A percentile compares a stretch with the other conserved stretches of the same genome.
Evolutionary conservation across 2,888 invertebrate species (phyloP).

Genomic region (Phaonia tiefii): DNA sequence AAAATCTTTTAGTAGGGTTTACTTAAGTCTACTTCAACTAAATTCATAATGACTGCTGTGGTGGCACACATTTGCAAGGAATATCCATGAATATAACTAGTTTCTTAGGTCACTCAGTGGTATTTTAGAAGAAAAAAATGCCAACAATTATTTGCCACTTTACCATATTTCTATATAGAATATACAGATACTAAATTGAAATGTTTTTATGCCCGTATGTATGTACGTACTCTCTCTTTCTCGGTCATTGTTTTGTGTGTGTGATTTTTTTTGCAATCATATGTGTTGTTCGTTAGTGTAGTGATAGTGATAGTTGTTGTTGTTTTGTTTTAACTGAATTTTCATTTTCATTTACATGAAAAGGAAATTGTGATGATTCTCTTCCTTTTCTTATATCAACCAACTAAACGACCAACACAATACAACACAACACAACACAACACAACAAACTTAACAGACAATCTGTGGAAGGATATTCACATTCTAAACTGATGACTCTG

Average conservation of each 20-base stretch:
- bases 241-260: background rate
- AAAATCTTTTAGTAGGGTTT: too few relatives aligned
- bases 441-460: constrained; percentile 22
- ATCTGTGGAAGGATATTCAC: too few relatives aligned
- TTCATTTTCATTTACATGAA: constrained; percentile 25
- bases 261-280: constrained; percentile 15
- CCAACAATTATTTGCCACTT: constrained; percentile 7
- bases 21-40: background rate
- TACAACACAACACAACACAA: constrained; percentile 23
- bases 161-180: background rate
- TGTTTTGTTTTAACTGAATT: constrained; percentile 35
- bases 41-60: background rate
- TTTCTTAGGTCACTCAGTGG: constrained; percentile 9
- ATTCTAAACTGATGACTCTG: constrained; percentile 34
- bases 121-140: background rate
- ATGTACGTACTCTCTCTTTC: too few relatives aligned
- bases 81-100: too few relatives aligned
- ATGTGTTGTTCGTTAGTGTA: background rate
- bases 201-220: background rate
- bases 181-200: background rate
- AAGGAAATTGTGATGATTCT: constrained; percentile 39
- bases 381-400: constrained; percentile 49
- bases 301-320: background rate
- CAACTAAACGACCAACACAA: background rate
- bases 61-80: background rate